Base-by-base conservation (phyloP, 2,888 invertebrate species). In the Cephus nigrinus region DNA sequence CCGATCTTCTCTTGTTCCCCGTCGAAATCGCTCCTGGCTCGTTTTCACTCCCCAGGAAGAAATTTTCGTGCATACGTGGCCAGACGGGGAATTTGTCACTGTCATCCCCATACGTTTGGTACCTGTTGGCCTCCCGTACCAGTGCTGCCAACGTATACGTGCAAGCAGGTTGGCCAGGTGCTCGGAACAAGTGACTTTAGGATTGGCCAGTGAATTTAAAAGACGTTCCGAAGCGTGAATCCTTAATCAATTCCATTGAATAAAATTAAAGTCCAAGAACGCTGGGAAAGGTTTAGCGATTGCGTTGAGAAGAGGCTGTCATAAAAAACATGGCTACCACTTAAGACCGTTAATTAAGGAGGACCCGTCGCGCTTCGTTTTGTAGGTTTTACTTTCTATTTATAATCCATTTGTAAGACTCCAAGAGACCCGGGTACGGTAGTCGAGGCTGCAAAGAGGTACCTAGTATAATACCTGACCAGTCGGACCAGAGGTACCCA, bases 331-430 rank as follows among this genome's bases (percentile, higher is more conserved):
- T 68, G 68, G 75, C 72, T 75, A 68, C 78, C 36, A 68, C 36
- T 72, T 68, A 35, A 34, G 34, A 75, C 68, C 74, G 78, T 75
- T 78, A 78, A 78, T 78, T 78, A 78, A 75, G 34, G 74, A 75
- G 77, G 71, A 35, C 68, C 33, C 55, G 73, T 74, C 71, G 34
- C 74, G 75, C 3, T 75, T 76, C 68, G 72, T 75, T 75, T 77
- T 75, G 75, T 77, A 75, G 75, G 34, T 77, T 77, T 78, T 78
- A 78, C 78, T 78, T 78, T 78, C 78, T 78, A 78, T 78, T 78
- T 78, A 72, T 78, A 75, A 78, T 76, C 72, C 68, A 78, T 75
- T 78, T 31, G 34, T 78, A 76, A 72, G 74, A 69, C 2, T 55
- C 55, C 9, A 9, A 23, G 55, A 55, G 55, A 55, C 55, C 40